A percentile compares a stretch with the other conserved stretches of the same genome.
Conservation (phyloP, 2,888 invertebrate genomes). For the Tortrix viridana region DNA sequence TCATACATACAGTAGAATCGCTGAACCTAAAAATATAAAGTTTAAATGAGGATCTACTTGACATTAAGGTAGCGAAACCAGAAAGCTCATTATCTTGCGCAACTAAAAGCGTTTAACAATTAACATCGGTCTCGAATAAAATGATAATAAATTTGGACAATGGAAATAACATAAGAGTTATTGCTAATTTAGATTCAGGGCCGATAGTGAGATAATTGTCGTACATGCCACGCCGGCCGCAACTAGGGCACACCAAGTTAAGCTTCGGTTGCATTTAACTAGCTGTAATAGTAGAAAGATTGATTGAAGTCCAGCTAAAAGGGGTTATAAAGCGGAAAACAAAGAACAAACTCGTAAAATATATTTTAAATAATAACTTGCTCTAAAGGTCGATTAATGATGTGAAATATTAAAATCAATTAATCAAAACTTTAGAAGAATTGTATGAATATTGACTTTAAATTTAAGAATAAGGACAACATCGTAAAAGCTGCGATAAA, state of each 20-base stretch:
- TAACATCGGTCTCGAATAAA: slow-evolving; percentile 32
- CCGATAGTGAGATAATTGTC: slow-evolving; percentile 42
- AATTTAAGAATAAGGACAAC: no score
- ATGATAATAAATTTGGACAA: slow-evolving; percentile 39
- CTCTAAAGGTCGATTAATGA: no score
- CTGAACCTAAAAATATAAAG: no score
- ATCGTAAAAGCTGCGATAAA: no score
- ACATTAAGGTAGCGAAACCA: neutral
- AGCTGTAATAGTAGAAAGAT: slow-evolving; percentile 30
- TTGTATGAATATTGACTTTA: no score
- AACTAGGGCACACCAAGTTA: slow-evolving; percentile 41
- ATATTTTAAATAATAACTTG: no score
- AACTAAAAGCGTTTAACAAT: slow-evolving; percentile 35
- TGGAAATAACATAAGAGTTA: slow-evolving; percentile 42
- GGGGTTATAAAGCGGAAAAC: no score
- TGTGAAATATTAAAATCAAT: no score
- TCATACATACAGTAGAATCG: no score
- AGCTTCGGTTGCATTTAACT: slow-evolving; percentile 32
- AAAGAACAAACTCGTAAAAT: no score
- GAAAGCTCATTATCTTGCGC: slow-evolving; percentile 9
- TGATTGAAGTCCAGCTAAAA: no score
- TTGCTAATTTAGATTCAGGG: slow-evolving; percentile 46
- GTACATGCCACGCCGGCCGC: slow-evolving; percentile 42
- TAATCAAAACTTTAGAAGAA: no score
- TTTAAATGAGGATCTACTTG: neutral